Conservation (phyloP, 64 coral and sea anemone species). For the Acropora tenuis region DNA sequence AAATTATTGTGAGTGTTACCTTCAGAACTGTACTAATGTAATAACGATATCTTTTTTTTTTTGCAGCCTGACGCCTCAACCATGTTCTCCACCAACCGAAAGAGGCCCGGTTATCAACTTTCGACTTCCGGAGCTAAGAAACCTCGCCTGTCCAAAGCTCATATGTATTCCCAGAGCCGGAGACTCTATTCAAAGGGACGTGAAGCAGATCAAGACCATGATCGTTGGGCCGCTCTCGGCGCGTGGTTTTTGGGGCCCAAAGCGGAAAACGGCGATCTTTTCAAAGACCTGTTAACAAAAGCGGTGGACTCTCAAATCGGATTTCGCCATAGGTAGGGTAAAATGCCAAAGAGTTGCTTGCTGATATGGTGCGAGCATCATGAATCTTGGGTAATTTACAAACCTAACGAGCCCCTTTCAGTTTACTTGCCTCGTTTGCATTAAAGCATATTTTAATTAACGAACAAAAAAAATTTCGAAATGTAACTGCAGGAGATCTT, state of each 20-base stretch:
- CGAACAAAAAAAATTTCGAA: too few species aligned
- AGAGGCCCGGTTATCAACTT: neutral
- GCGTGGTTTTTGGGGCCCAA: conserved; percentile 82
- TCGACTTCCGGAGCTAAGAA: neutral
- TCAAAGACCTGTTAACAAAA: conserved; percentile 30
- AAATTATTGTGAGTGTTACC: too few species aligned
- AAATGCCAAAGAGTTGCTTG: too few species aligned
- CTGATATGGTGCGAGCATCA: too few species aligned
- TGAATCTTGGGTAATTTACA: too few species aligned
- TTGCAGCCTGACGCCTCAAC: neutral
- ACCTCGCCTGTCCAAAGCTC: conserved; percentile 17
- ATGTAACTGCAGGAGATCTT: too few species aligned
- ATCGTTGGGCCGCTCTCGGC: conserved; percentile 67
- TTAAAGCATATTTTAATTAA: too few species aligned
- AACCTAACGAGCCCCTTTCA: too few species aligned
- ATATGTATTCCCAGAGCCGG: conserved; percentile 33
- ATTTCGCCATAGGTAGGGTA: conserved; percentile 52
- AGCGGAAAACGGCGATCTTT: conserved; percentile 65
- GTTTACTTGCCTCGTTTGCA: too few species aligned
- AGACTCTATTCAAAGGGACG: neutral
- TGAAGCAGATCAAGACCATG: neutral
- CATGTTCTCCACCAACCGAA: neutral
- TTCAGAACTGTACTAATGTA: too few species aligned
- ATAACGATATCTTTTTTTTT: too few species aligned
- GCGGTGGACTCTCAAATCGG: conserved; percentile 61